Evolutionary conservation across 2,113 vertebrate genomes (phyloP).

Genomic region (Chaetodon auriga): DNA sequence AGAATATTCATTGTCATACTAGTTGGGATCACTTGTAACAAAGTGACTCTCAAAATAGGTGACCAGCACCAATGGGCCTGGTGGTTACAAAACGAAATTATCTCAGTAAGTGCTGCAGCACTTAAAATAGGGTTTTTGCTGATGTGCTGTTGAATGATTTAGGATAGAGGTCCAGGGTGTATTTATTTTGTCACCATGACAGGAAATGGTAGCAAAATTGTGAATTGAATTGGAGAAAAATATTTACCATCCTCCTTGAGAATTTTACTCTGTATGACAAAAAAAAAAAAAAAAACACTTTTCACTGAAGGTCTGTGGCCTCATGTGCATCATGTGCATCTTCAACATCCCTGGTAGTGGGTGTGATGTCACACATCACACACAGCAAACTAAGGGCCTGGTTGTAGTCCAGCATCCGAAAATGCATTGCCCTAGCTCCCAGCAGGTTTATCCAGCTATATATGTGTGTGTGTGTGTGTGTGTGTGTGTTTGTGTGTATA

Average conservation of each 20-base stretch:
- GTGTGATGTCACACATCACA: too few relatives aligned
- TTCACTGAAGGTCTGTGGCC: background rate
- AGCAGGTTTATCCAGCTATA: background rate
- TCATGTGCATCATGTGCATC: too few relatives aligned
- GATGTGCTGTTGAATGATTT: background rate
- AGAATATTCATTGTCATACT: background rate
- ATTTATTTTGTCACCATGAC: background rate
- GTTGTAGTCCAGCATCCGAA: background rate
- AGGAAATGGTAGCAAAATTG: background rate
- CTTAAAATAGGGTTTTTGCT: constrained; percentile 2
- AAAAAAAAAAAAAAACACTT: background rate
- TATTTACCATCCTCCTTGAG: background rate
- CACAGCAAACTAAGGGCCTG: too few relatives aligned
- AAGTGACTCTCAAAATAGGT: background rate
- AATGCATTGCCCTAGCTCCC: background rate
- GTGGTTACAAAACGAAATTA: too few relatives aligned
- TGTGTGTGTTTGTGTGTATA: too few relatives aligned
- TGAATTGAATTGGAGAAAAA: background rate
- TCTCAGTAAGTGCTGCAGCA: background rate
- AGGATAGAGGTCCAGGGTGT: background rate
- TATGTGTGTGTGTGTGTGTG: background rate
- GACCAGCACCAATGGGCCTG: too few relatives aligned
- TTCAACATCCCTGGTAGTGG: too few relatives aligned
- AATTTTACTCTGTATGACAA: background rate
- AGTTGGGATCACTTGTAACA: constrained; percentile 21